Conservation (phyloP, 35 echinoderm and acorn worm genomes). For the Apostichopus parvimensis region DNA sequence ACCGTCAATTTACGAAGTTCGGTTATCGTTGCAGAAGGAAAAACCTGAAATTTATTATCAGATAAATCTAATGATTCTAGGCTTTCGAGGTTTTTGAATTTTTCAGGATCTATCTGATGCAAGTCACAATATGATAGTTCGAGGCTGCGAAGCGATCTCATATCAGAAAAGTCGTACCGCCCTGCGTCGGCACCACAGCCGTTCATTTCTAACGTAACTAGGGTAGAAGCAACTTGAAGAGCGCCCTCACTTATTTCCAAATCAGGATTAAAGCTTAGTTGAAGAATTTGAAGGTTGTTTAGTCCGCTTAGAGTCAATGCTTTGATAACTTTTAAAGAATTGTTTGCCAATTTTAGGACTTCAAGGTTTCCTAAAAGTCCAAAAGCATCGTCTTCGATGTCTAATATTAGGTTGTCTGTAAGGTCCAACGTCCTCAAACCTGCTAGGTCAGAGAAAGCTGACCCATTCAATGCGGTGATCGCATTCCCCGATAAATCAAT, state of each 20-base stretch:
- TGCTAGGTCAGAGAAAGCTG: background rate
- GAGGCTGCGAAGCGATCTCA: background rate
- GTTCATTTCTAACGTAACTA: background rate
- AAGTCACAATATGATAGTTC: conserved; percentile 10
- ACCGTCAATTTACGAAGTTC: conserved; percentile 3
- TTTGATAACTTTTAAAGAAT: conserved; percentile 14
- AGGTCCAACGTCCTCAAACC: conserved; percentile 6
- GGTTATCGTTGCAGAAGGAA: background rate
- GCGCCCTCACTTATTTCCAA: conserved; percentile 1
- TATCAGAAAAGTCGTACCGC: conserved; percentile 18
- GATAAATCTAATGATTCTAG: conserved; percentile 14
- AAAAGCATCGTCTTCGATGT: conserved; percentile 9
- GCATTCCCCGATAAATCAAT: conserved; percentile 40
- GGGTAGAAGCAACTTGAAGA: background rate
- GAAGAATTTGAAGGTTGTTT: background rate
- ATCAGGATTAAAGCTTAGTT: background rate
- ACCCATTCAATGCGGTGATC: background rate
- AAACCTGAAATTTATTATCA: conserved; percentile 17
- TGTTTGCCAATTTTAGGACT: background rate
- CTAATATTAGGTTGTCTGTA: background rate
- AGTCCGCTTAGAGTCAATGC: background rate
- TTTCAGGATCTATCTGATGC: conserved; percentile 10
- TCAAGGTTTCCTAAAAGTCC: background rate
- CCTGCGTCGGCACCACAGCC: conserved; percentile 7
- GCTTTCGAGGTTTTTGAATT: background rate